Percentiles rank a stretch among this genome's conserved stretches.
phyloP scores from a whole-genome alignment of 2,888 invertebrate genomes.

The Idaea straminata region DNA sequence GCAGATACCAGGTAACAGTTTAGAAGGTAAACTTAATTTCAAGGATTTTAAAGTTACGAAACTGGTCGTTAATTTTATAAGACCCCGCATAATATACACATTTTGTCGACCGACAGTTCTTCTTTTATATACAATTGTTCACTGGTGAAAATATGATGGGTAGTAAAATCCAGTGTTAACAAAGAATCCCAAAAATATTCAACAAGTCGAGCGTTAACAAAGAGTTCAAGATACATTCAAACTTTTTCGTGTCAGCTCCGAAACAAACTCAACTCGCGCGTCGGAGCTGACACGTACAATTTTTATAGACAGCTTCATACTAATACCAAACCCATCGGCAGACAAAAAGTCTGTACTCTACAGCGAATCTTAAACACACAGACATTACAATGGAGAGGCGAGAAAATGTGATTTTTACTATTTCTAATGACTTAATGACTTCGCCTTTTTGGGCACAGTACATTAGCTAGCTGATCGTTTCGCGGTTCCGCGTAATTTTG shows the following conservation, averaged over 20 bases:
- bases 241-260: no score
- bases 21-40: background rate
- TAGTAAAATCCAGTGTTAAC: no score
- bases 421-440: conserved; percentile 1
- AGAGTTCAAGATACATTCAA: no score
- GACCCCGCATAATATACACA: background rate
- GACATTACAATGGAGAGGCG: background rate
- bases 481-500: conserved; percentile 6
- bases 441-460: background rate
- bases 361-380: background rate
- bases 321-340: background rate
- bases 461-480: background rate
- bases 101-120: background rate
- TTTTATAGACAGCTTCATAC: background rate
- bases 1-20: conserved; percentile 13
- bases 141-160: no score
- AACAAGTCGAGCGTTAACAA: no score
- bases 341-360: background rate
- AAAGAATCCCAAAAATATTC: no score
- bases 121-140: background rate
- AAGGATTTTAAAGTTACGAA: background rate
- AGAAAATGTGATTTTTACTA: background rate
- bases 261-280: no score
- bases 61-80: background rate
- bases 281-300: no score